Percentiles rank a stretch among this genome's conserved stretches.
phyloP scores from a whole-genome alignment of 2,888 invertebrate genomes.

The Synergus japonicus region DNA sequence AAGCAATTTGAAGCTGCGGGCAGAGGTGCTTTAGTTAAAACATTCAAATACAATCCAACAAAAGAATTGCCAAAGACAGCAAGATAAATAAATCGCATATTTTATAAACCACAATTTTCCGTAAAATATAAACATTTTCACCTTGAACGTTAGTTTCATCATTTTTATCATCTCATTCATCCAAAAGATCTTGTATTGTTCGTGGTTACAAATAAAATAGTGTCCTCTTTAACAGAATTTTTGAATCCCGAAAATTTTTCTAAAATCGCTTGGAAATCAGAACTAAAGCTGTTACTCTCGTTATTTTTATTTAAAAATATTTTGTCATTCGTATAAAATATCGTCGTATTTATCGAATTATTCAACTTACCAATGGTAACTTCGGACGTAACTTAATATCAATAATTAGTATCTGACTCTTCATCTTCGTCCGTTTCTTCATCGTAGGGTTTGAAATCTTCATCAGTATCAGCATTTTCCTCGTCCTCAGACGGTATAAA shows the following conservation, averaged over 20 bases:
- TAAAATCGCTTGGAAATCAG: too few relatives aligned
- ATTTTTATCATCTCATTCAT: slow-evolving; percentile 3
- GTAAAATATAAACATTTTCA: not conserved
- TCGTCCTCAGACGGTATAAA: slow-evolving; percentile 50
- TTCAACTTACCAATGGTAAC: not conserved
- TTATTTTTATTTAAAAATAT: not conserved
- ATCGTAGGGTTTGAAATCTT: slow-evolving; percentile 58
- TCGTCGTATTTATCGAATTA: not conserved
- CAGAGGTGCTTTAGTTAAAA: slow-evolving; percentile 91
- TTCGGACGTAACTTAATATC: not conserved
- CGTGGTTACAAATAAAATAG: not conserved
- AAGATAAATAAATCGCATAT: not conserved
- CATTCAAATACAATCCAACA: slow-evolving; percentile 91
- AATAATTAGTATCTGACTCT: slow-evolving; percentile 62
- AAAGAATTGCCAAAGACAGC: not conserved
- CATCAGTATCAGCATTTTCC: slow-evolving; percentile 54
- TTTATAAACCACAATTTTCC: not conserved
- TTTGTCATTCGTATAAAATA: not conserved
- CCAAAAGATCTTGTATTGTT: not conserved
- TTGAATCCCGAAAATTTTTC: too few relatives aligned
- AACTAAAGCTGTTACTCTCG: too few relatives aligned
- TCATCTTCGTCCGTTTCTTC: slow-evolving; percentile 63
- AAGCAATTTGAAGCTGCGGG: slow-evolving; percentile 91
- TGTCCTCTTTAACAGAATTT: not conserved
- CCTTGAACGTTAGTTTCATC: not conserved